Conservation (phyloP, 2,797 vertebrate genomes). For the Acestrorhynchus altus region DNA sequence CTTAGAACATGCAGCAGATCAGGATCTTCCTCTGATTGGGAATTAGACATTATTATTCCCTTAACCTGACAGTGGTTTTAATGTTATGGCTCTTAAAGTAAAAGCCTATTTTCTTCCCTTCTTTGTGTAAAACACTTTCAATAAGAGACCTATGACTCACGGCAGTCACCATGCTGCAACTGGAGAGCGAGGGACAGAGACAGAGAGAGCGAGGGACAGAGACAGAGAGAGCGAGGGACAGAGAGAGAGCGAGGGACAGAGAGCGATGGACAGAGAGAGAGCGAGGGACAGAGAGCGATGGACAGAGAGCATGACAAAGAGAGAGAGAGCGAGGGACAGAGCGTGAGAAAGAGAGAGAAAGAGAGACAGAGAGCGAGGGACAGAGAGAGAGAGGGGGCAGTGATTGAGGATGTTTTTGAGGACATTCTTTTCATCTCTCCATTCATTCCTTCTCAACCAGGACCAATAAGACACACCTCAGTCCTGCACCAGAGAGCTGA, state of each 20-base stretch:
- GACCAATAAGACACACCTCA: slow-evolving; percentile 34
- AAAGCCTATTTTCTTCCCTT: too few relatives aligned
- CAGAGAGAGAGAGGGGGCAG: not conserved
- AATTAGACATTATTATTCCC: too few relatives aligned
- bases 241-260: slow-evolving; percentile 4
- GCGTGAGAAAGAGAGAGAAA: not conserved
- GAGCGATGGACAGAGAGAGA: not conserved
- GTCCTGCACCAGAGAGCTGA: slow-evolving; percentile 3
- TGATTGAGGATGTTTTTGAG: slow-evolving; percentile 28
- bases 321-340: not conserved
- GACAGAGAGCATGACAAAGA: not conserved
- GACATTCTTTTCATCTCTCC: slow-evolving; percentile 39
- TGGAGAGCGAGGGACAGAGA: not conserved
- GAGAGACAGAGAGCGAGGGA: not conserved
- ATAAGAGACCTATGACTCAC: not conserved
- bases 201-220: not conserved
- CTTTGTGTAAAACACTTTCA: not conserved
- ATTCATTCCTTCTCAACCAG: slow-evolving; percentile 1
- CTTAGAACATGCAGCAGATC: too few relatives aligned
- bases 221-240: not conserved
- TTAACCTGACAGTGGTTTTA: too few relatives aligned
- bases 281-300: too few relatives aligned
- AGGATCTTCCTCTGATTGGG: too few relatives aligned
- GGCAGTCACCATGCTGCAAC: not conserved
- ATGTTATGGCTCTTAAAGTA: too few relatives aligned